These are phyloP conservation scores for Liodrosophila aerea DNA, from an alignment of 2,888 invertebrate genomes.

Conservation along the genomic window DNA sequence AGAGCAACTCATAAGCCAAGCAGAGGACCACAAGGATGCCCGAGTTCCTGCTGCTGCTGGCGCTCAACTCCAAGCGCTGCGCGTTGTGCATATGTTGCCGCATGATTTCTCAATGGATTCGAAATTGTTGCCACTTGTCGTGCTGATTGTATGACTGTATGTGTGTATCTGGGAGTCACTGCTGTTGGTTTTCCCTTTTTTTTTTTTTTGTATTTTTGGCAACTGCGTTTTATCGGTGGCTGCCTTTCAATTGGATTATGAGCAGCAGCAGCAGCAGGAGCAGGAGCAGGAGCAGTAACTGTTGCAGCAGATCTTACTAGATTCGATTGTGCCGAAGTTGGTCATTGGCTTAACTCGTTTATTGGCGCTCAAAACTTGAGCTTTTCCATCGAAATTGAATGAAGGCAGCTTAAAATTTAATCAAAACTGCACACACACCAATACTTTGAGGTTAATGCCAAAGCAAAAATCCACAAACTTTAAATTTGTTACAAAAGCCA, in stretches of 20 bases:
- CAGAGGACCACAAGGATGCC: constrained; percentile 31
- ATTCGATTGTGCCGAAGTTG: constrained; percentile 31
- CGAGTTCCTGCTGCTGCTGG: constrained; percentile 19
- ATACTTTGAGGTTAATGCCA: constrained; percentile 14
- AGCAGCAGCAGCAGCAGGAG: constrained; percentile 4
- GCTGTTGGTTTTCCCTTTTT: constrained; percentile 12
- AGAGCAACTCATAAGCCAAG: neutral
- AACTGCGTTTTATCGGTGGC: constrained; percentile 18
- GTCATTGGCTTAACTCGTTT: constrained; percentile 44
- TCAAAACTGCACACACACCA: constrained; percentile 21
- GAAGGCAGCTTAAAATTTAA: constrained; percentile 31
- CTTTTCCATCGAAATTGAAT: constrained; percentile 36
- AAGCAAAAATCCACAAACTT: constrained; percentile 26
- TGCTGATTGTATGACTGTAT: constrained; percentile 33
- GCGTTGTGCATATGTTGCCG: constrained; percentile 29
- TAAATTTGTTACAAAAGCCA: constrained; percentile 28
- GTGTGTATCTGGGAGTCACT: neutral
- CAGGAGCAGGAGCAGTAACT: constrained; percentile 6
- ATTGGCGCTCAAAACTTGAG: constrained; percentile 37
- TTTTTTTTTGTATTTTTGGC: constrained; percentile 2
- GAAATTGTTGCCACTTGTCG: constrained; percentile 58
- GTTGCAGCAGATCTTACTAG: constrained; percentile 9
- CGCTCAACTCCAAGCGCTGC: neutral
- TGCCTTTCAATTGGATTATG: constrained; percentile 23
- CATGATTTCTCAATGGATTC: constrained; percentile 69